Base-by-base conservation (phyloP, 2,797 vertebrate genomes). In the Centroberyx gerrardi region DNA sequence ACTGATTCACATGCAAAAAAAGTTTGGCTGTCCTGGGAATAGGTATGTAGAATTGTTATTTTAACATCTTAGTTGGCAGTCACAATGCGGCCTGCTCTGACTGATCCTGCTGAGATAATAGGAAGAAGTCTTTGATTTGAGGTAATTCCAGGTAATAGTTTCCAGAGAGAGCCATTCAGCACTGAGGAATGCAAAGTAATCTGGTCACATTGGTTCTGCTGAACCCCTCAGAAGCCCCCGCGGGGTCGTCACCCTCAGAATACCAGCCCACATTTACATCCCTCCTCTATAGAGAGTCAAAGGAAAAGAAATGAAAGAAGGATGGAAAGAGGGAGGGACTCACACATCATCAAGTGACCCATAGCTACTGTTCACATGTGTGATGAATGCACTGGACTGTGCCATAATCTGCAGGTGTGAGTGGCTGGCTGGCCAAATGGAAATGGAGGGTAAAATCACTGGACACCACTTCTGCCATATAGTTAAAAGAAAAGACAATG, bases 121-220 rank as follows among this genome's bases (percentile, higher is more conserved):
- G 88, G 85, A 93, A 85, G 82, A 89, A 71, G 90, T 85, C 88
- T 92, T 92, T 92, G 93, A 93, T 93, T 94, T 87, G 83, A 83
- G 73, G 89, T 93, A 92, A 94, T 94, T 91, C 90, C 89, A 94
- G 92, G 94, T 93, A 95, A 94, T 92, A 76, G 92, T 84, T 94
- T 93, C 94, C 93, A 92, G 92, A 89, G 83, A 76, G 82, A 78
- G 54, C 33, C 82, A 78, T 91, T 91, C 88, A 87, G 85, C 72
- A 70, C 81, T 74, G 70, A 77, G 87, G 90, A 93, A 93, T 92
- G 91, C 78, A 82, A 89, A 88, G 88, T 87, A 90, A 95, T 91
- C 89, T 90, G 78, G 82, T 90, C 89, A 64, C 89, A 88, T 69
- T 83, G 90, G 88, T 78, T 88, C 70, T 79, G 76, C 89, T 62